Evolutionary conservation across 2,113 vertebrate species (phyloP), one percentile per base, ranked within the genome.

Genomic region (Arvicanthis niloticus): DNA sequence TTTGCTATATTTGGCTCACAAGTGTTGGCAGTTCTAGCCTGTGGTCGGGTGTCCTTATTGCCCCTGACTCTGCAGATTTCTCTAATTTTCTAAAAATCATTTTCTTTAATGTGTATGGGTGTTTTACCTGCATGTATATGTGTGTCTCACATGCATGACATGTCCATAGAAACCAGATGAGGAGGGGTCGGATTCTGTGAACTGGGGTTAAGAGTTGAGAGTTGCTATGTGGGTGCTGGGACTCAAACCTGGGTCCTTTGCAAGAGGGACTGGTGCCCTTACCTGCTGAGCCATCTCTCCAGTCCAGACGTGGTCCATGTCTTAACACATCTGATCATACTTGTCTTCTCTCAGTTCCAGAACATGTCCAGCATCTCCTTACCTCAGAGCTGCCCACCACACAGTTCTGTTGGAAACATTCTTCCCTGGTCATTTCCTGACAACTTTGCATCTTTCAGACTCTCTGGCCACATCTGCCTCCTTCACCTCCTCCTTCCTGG

Each of bases 271-370:
- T 5, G 4, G 1, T 6, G 2, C 6, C 17, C 48, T 72, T 1
- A 42, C 40, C 15, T 0, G 10, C 16, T 12, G 51, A 29, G 16
- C 34, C 60, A 12, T 11, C 72, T 29, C 8, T 0, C 11, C 34
- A 10, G 40, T 26, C 26, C 60, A 26, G 0, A 34, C 29, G 10
- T n/a, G 9, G 40, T 12, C 40, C 24, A 0, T 2, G 3, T 13
- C 48, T 60, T 5, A 11, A 45, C 56, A 26, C 1, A 1, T 31
- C 45, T 72, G 22, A 24, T 3, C 48, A 17, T 12, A 0, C 22
- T 4, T n/a, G 51, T 65, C 17, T 45, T 34, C 81, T 53, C 24
- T 45, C 21, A 15, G 80, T n/a, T 19, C 85, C 3, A 0, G 77
- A 37, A 24, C 34, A 1, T 4, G 24, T 48, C 73, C 8, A n/a